Percentiles rank a stretch among this genome's conserved stretches.
Evolutionary conservation across 2,113 vertebrate species (phyloP).

Genomic region (Riparia riparia): DNA sequence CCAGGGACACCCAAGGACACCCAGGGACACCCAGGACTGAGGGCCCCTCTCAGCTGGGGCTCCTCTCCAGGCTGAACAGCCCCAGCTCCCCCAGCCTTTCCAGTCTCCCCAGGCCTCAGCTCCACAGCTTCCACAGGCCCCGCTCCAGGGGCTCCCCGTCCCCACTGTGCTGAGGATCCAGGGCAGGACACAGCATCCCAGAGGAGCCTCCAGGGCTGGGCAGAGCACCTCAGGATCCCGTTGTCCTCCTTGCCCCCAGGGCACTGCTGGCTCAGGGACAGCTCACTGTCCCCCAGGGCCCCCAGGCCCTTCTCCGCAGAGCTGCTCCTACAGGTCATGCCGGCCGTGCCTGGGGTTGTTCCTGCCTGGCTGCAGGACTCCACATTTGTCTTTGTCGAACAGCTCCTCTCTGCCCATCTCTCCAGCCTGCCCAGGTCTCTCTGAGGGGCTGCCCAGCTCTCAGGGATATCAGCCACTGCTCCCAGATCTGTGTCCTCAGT

Average conservation of each 20-base stretch:
- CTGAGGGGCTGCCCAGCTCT: not conserved
- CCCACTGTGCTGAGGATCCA: not conserved
- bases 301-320: rapidly evolving
- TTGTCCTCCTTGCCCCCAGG: rapidly evolving
- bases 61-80: not conserved
- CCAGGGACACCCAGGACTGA: not conserved
- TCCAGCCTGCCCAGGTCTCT: not conserved
- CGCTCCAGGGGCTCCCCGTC: rapidly evolving
- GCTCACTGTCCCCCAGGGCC: rapidly evolving
- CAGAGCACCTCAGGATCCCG: rapidly evolving
- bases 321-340: too few relatives aligned
- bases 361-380: too few relatives aligned
- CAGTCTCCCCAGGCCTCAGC: not conserved
- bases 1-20: not conserved
- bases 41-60: not conserved
- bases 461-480: too few relatives aligned
- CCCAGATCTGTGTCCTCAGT: not conserved
- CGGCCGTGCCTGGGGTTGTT: not conserved
- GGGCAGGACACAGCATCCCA: not conserved
- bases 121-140: rapidly evolving
- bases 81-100: not conserved
- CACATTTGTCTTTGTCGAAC: rapidly evolving
- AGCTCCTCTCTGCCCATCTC: not conserved
- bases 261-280: not conserved
- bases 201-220: too few relatives aligned